These are phyloP conservation scores for Apotomis betuletana DNA, from an alignment of 2,888 invertebrate species.

Conservation along the genomic window DNA sequence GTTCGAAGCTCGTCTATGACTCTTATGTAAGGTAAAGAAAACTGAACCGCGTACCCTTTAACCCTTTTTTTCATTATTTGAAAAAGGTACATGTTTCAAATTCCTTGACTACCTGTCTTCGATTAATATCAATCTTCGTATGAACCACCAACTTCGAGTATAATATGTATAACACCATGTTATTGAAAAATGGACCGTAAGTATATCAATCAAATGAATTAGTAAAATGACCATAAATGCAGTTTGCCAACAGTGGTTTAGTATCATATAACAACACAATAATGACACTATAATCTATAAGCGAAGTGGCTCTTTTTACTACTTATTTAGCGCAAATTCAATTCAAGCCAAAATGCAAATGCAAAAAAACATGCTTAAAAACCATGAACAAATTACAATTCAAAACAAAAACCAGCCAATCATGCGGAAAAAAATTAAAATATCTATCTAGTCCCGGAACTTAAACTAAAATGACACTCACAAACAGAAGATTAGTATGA, in stretches of 20 bases:
- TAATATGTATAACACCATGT: too few species aligned
- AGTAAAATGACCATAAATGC: background rate
- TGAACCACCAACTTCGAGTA: too few species aligned
- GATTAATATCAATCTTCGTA: too few species aligned
- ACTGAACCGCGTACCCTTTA: too few species aligned
- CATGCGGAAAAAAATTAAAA: slow-evolving; percentile 21
- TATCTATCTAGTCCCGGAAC: background rate
- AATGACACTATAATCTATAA: background rate
- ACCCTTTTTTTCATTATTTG: too few species aligned
- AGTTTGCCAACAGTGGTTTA: background rate
- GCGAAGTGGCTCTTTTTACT: background rate
- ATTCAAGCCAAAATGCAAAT: slow-evolving; percentile 36
- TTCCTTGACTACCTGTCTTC: too few species aligned
- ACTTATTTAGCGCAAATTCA: background rate
- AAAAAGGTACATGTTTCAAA: too few species aligned
- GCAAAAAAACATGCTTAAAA: slow-evolving; percentile 15
- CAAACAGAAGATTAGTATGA: too few species aligned
- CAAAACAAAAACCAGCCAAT: slow-evolving; percentile 13
- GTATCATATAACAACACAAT: background rate
- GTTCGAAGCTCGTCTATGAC: too few species aligned
- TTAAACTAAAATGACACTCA: too few species aligned
- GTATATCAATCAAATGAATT: background rate
- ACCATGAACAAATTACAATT: slow-evolving; percentile 10
- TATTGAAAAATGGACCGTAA: too few species aligned
- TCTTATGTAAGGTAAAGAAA: too few species aligned